phyloP scores from a whole-genome alignment of 2,888 invertebrate species.

The Sycophila texana region DNA sequence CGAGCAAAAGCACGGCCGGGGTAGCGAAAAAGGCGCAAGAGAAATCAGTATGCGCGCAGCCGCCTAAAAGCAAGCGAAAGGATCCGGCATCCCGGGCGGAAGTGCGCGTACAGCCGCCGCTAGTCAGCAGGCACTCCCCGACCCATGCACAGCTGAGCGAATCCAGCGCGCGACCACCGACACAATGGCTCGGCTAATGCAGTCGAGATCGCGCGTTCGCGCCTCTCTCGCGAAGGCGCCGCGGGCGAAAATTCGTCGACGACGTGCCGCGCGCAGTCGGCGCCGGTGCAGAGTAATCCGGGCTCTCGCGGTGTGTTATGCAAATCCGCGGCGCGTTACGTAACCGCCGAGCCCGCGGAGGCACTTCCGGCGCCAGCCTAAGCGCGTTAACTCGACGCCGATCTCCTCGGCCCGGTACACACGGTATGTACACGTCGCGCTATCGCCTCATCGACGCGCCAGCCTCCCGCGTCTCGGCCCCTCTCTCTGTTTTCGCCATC shows the following conservation, averaged over 20 bases:
- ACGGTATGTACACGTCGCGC: too few species aligned
- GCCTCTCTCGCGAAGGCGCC: neutral
- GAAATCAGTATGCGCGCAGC: too few species aligned
- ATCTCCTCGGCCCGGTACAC: conserved; percentile 27
- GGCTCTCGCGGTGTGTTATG: conserved; percentile 61
- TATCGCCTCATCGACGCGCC: too few species aligned
- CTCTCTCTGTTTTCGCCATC: too few species aligned
- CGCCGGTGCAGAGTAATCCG: too few species aligned
- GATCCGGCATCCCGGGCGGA: neutral
- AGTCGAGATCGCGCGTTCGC: neutral
- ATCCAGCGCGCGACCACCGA: neutral
- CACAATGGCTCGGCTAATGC: conserved; percentile 48
- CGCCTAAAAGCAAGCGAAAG: neutral
- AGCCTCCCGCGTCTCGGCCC: too few species aligned
- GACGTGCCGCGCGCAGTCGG: neutral
- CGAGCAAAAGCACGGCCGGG: too few species aligned
- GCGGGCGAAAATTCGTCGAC: neutral
- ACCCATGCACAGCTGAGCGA: conserved; percentile 24
- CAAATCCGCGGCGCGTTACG: conserved; percentile 61
- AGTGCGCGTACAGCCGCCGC: neutral
- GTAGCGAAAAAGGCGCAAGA: too few species aligned
- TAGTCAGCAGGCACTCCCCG: conserved; percentile 51
- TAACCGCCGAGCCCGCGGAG: conserved; percentile 52
- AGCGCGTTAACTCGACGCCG: conserved; percentile 54
- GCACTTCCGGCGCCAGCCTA: conserved; percentile 57